Evolutionary conservation across 2,113 vertebrate species (phyloP).

Genomic region (Cisticola juncidis): DNA sequence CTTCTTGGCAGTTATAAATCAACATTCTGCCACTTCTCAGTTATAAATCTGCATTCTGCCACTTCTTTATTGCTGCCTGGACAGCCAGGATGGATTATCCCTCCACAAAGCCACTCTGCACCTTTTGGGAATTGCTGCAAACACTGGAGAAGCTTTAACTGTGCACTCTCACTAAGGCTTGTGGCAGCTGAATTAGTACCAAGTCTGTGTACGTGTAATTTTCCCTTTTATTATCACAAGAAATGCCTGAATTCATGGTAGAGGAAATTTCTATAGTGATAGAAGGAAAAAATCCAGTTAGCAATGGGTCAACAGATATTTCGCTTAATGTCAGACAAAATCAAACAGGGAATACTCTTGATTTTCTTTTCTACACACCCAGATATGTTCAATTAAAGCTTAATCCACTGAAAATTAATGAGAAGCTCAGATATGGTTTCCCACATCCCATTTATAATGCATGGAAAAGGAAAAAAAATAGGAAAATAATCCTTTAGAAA

Average conservation of each 20-base stretch:
- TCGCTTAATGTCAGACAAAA: not conserved
- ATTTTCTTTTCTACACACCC: not conserved
- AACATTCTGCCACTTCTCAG: not conserved
- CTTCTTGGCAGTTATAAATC: not conserved
- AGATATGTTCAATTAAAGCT: not conserved
- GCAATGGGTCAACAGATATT: not conserved
- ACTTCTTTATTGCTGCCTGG: not conserved
- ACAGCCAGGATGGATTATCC: not conserved
- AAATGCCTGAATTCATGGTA: not conserved
- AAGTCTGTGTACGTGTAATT: not conserved
- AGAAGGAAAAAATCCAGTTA: not conserved
- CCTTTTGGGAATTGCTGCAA: not conserved
- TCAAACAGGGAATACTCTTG: not conserved
- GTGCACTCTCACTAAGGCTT: not conserved
- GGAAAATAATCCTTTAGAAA: not conserved
- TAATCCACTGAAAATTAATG: not conserved
- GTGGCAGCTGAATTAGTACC: not conserved
- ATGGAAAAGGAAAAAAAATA: not conserved
- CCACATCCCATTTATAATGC: not conserved
- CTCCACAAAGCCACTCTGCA: not conserved
- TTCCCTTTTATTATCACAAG: not conserved
- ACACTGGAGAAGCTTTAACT: not conserved
- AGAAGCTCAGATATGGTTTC: not conserved
- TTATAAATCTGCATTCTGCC: not conserved
- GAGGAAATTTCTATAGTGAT: not conserved